Base-by-base conservation (phyloP, 37 sponge, comb jelly and placozoan genomes). In the Mnemiopsis leidyi region DNA sequence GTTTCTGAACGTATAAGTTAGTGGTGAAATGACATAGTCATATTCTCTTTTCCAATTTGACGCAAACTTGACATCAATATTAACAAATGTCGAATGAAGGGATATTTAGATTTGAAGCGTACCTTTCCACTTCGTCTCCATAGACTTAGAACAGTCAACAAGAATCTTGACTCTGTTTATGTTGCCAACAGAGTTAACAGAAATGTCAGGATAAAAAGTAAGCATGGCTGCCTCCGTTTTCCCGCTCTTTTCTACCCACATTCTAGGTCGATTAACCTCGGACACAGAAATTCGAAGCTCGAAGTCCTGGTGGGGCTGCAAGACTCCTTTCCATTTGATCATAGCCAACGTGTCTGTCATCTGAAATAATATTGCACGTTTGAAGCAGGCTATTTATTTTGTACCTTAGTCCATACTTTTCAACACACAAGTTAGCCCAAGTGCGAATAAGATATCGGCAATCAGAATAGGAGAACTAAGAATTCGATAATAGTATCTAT, bases 181-280 rank as follows among this genome's bases (percentile, higher is more conserved):
- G 67, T 94, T 94, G 0, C 93, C 38, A 16, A 94, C 94, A 0
- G 29, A 32, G 36, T 95, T 96, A 29, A 93, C 96, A 69, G 97
- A 96, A 71, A 98, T 96, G 83, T 98, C 99, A 21, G 99, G 99
- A 92, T 97, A 98, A 95, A 98, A 98, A 0, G 99, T 97, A 92
- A 98, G 95, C 99, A 98, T 98, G 38, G 97, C 97, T 0, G 99
- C 99, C 96, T 98, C 82, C 23, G 39, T 92, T 2, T 2, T n/a
- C 2, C 76, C 71, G 29, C 16, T 48, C 93, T 97, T 96, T 93
- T 98, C 99, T 38, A 97, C 97, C 99, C 99, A 98, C 99, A 98
- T 98, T 1, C 99, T 48, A 1, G 99, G 99, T 13, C 97, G 97
- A 40, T 98, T 97, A 75, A 97, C 96, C 92, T 98, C 97, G 36